A percentile compares a stretch with the other conserved stretches of the same genome.
These are phyloP conservation scores for Hoplostethus mediterraneus DNA, from an alignment of 2,797 vertebrate genomes.

Conservation along the genomic window DNA sequence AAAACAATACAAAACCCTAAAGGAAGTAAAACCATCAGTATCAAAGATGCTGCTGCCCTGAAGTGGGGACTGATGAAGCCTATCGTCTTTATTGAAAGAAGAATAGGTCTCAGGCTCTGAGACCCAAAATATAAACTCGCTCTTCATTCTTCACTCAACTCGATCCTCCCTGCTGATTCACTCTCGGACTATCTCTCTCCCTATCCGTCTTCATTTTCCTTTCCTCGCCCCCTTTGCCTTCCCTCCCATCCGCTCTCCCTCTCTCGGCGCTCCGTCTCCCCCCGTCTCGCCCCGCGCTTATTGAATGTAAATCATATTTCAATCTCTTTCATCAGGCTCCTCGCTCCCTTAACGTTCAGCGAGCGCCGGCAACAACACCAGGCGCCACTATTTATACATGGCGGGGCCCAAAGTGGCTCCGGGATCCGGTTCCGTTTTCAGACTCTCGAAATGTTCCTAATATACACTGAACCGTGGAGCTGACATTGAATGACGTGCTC, in stretches of 20 bases:
- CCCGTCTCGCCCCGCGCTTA: conserved; percentile 38
- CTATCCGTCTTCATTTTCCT: conserved; percentile 55
- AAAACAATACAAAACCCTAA: neutral
- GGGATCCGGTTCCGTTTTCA: conserved; percentile 66
- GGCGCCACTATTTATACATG: conserved; percentile 72
- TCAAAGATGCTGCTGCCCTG: conserved; percentile 17
- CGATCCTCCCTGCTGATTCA: conserved; percentile 29
- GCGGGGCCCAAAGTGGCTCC: conserved; percentile 39
- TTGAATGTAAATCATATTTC: conserved; percentile 80
- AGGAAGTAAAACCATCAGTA: neutral
- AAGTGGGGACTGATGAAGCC: conserved; percentile 41
- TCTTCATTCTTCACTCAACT: conserved; percentile 24
- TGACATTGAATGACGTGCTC: conserved; percentile 49
- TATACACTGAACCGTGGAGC: conserved; percentile 47
- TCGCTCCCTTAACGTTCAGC: conserved; percentile 55
- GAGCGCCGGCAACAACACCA: conserved; percentile 56
- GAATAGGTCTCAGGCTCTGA: conserved; percentile 46
- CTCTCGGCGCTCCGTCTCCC: conserved; percentile 37
- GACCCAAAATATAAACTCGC: conserved; percentile 55
- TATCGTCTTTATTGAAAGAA: conserved; percentile 60
- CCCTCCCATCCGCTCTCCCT: conserved; percentile 28
- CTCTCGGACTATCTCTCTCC: conserved; percentile 29
- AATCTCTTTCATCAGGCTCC: conserved; percentile 79
- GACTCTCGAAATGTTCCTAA: conserved; percentile 54
- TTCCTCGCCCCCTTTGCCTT: conserved; percentile 36